phyloP scores from a whole-genome alignment of 1,140 invertebrate species.

The Cyclargus thomasi region DNA sequence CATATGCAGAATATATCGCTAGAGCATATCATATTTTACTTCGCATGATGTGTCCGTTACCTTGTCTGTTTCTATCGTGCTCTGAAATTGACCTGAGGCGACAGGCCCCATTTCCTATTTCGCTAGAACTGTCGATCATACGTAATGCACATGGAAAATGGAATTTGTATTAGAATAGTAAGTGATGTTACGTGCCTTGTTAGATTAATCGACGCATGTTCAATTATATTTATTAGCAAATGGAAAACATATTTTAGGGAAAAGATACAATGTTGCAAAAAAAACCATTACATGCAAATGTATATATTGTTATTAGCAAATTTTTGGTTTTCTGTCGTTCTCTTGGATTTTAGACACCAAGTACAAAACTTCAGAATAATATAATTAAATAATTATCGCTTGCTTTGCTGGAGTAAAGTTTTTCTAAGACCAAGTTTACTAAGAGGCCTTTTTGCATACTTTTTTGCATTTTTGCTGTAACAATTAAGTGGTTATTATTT shows the following conservation, averaged over 20 bases:
- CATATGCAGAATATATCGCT: slow-evolving; percentile 11
- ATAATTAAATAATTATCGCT: not conserved
- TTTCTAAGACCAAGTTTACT: not conserved
- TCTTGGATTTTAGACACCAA: not conserved
- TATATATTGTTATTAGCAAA: not conserved
- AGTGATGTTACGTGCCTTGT: not conserved
- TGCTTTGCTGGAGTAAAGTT: not conserved
- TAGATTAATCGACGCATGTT: not conserved
- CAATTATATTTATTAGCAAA: not conserved
- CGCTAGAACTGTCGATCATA: not conserved
- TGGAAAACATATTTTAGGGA: not conserved
- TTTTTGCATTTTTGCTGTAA: not conserved
- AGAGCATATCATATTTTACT: not conserved
- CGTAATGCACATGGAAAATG: not conserved
- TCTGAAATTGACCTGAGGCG: not conserved
- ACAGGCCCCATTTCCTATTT: slow-evolving; percentile 8
- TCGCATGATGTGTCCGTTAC: not conserved
- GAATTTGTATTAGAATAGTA: not conserved
- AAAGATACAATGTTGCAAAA: not conserved
- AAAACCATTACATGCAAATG: no score
- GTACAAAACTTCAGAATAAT: not conserved
- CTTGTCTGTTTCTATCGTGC: not conserved
- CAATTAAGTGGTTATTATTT: not conserved
- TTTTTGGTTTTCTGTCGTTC: not conserved
- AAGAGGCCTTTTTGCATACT: not conserved